These are phyloP conservation scores for Drosophila fulvimacula DNA, from an alignment of 2,888 invertebrate genomes.

Conservation along the genomic window DNA sequence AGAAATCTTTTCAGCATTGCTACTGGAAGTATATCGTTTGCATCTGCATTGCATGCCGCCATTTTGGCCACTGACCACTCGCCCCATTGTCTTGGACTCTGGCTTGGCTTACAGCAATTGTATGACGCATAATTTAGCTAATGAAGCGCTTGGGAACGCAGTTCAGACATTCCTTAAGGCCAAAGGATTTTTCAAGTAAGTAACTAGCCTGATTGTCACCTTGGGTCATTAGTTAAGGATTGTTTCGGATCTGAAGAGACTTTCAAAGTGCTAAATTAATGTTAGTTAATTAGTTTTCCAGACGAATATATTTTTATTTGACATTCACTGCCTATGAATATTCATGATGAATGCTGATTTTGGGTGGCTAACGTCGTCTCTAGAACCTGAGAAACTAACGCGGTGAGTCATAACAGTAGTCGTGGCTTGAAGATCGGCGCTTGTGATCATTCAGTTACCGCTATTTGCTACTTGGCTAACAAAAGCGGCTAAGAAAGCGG, in stretches of 20 bases:
- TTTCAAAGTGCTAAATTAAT: background rate
- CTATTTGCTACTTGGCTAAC: conserved; percentile 69
- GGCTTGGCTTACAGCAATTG: conserved; percentile 64
- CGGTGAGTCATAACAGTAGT: conserved; percentile 51
- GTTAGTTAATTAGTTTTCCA: background rate
- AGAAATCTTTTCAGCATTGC: conserved; percentile 73
- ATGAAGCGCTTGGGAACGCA: conserved; percentile 63
- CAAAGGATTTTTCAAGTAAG: conserved; percentile 22
- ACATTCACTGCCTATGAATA: background rate
- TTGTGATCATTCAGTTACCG: conserved; percentile 71
- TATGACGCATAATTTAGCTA: conserved; percentile 77
- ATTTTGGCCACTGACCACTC: conserved; percentile 66
- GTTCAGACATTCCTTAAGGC: conserved; percentile 23
- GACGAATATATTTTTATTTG: background rate
- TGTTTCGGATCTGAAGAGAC: background rate
- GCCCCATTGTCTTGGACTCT: conserved; percentile 54
- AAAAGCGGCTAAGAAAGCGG: conserved; percentile 68
- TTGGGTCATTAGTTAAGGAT: conserved; percentile 13
- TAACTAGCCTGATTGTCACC: conserved; percentile 42
- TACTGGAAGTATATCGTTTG: conserved; percentile 70
- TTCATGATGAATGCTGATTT: background rate
- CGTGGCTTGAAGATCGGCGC: conserved; percentile 54
- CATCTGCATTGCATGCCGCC: conserved; percentile 75
- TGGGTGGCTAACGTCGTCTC: background rate
- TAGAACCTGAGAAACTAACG: conserved; percentile 9